Conservation (phyloP, 2,113 vertebrate species). For the Podilymbus podiceps region DNA sequence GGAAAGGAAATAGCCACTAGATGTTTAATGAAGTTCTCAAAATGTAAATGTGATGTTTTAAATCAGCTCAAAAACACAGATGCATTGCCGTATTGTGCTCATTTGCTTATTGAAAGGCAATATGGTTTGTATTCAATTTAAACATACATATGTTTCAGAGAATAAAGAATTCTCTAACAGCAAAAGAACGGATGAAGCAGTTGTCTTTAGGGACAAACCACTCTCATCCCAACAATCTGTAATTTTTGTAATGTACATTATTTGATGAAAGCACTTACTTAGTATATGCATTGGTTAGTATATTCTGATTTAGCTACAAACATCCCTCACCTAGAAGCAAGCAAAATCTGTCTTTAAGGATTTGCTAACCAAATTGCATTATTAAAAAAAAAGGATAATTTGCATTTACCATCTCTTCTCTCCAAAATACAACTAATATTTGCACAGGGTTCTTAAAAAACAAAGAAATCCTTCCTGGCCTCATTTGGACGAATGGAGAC, state of each 20-base stretch:
- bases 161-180: neutral
- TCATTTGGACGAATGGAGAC: neutral
- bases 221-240: neutral
- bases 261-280: accelerated
- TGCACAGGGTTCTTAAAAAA: neutral
- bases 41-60: neutral
- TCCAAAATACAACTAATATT: neutral
- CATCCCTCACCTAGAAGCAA: neutral
- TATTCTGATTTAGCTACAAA: neutral
- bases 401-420: neutral
- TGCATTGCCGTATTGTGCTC: neutral
- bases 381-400: neutral
- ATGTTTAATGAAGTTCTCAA: neutral
- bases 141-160: neutral
- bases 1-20: neutral
- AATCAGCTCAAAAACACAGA: neutral
- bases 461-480: neutral
- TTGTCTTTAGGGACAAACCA: neutral
- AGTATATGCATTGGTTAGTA: neutral
- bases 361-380: neutral
- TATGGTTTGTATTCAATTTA: neutral
- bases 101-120: neutral
- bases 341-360: neutral
- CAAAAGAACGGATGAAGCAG: neutral
- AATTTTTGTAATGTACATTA: neutral